phyloP scores from a whole-genome alignment of 2,888 invertebrate species.

The Eilema depressum region DNA sequence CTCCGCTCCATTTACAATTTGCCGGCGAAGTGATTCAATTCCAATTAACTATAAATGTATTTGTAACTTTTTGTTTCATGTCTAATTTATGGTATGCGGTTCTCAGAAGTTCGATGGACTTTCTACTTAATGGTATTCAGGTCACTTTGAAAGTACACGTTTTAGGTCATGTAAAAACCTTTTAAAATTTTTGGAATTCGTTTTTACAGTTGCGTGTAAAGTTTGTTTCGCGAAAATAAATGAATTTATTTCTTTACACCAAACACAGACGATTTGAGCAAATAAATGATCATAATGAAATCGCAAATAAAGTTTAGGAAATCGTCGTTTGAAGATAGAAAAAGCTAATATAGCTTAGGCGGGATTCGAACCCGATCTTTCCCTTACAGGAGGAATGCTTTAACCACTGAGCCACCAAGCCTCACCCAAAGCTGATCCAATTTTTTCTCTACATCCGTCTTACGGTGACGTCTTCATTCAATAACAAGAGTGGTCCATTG shows the following conservation, averaged over 20 bases:
- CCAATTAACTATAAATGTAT: constrained; percentile 14
- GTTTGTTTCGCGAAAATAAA: neutral
- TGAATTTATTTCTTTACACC: neutral
- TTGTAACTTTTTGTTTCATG: constrained; percentile 17
- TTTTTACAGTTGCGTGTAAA: neutral
- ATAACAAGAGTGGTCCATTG: too few relatives aligned
- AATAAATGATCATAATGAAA: too few relatives aligned
- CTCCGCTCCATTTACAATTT: constrained; percentile 1
- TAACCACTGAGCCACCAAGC: too few relatives aligned
- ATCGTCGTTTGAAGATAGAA: too few relatives aligned
- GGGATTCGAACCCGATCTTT: too few relatives aligned
- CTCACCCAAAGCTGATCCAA: too few relatives aligned
- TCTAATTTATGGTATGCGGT: constrained; percentile 10
- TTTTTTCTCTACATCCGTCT: too few relatives aligned
- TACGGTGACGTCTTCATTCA: too few relatives aligned
- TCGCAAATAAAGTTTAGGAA: too few relatives aligned
- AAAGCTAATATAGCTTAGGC: too few relatives aligned
- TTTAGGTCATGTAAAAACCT: neutral
- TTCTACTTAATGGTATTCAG: constrained; percentile 21
- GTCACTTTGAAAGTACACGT: constrained; percentile 16
- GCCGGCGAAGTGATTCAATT: constrained; percentile 9
- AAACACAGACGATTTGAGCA: neutral
- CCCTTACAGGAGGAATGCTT: too few relatives aligned
- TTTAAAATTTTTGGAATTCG: neutral
- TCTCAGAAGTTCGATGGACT: constrained; percentile 18